phyloP scores from a whole-genome alignment of 2,888 invertebrate species.

The Drosophila tanythrix region DNA sequence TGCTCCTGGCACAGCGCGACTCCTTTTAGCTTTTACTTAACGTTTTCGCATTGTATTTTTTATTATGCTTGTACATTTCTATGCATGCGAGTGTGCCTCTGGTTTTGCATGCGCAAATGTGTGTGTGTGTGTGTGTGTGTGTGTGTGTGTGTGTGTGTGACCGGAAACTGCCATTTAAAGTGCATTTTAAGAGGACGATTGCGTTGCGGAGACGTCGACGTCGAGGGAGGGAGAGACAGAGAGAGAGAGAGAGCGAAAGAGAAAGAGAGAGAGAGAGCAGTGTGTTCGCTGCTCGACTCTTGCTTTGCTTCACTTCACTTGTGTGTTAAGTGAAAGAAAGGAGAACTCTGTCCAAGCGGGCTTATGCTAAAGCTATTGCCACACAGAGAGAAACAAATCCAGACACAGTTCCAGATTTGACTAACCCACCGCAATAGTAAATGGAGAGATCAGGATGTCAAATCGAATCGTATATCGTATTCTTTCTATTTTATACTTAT shows the following conservation, averaged over 20 bases:
- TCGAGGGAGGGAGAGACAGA: neutral
- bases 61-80: constrained; percentile 60
- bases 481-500: neutral
- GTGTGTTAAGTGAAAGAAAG: constrained; percentile 66
- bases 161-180: constrained; percentile 84
- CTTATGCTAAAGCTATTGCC: constrained; percentile 4
- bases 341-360: constrained; percentile 52
- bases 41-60: constrained; percentile 68
- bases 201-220: constrained; percentile 51
- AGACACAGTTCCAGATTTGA: neutral
- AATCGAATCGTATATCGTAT: neutral
- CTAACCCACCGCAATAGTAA: neutral
- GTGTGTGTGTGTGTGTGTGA: constrained; percentile 52
- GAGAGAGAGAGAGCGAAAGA: neutral
- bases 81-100: constrained; percentile 33
- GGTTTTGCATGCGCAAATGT: constrained; percentile 15
- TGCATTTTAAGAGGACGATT: constrained; percentile 79
- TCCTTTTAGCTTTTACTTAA: constrained; percentile 64
- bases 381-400: neutral
- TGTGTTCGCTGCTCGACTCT: constrained; percentile 33
- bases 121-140: constrained; percentile 19
- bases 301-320: constrained; percentile 68
- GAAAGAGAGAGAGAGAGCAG: neutral
- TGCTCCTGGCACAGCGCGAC: constrained; percentile 77
- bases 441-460: neutral